These are phyloP conservation scores for Xiphophorus birchmanni DNA, from an alignment of 2,797 vertebrate genomes.

Conservation along the genomic window DNA sequence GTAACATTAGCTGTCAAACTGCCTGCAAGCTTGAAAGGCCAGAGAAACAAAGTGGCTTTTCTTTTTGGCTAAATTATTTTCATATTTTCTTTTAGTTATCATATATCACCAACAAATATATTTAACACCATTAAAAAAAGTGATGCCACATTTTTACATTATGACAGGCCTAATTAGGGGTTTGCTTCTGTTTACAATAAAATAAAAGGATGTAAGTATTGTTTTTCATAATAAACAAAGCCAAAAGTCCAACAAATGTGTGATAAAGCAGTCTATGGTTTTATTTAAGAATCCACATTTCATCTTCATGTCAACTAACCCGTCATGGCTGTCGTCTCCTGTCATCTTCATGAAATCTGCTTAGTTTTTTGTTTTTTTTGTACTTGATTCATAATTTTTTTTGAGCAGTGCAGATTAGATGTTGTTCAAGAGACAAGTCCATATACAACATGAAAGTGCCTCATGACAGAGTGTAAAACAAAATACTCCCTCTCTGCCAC, in stretches of 20 bases:
- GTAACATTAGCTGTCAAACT: constrained; percentile 30
- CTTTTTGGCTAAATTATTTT: constrained; percentile 14
- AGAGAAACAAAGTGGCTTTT: constrained; percentile 17
- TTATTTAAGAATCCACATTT: constrained; percentile 17
- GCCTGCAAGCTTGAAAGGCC: constrained; percentile 9
- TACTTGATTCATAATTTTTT: not conserved
- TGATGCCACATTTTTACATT: constrained; percentile 3
- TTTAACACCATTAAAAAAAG: constrained; percentile 3
- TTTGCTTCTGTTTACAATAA: constrained; percentile 26
- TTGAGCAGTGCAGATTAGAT: not conserved
- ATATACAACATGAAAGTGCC: constrained; percentile 8
- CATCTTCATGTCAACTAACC: constrained; percentile 9
- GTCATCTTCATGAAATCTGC: constrained; percentile 13
- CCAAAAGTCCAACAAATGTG: constrained; percentile 13
- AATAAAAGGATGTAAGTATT: constrained; percentile 14
- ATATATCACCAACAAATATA: constrained; percentile 16
- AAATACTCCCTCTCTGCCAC: not conserved
- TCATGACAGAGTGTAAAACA: not conserved
- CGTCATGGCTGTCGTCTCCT: constrained; percentile 5
- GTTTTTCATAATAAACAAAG: constrained; percentile 1
- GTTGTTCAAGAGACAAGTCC: constrained; percentile 14
- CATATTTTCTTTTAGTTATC: constrained; percentile 14
- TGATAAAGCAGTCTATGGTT: constrained; percentile 15
- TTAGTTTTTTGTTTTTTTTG: not conserved
- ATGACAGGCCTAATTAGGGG: constrained; percentile 24